Base-by-base conservation (phyloP, 2,797 vertebrate species). In the Discoglossus pictus region DNA sequence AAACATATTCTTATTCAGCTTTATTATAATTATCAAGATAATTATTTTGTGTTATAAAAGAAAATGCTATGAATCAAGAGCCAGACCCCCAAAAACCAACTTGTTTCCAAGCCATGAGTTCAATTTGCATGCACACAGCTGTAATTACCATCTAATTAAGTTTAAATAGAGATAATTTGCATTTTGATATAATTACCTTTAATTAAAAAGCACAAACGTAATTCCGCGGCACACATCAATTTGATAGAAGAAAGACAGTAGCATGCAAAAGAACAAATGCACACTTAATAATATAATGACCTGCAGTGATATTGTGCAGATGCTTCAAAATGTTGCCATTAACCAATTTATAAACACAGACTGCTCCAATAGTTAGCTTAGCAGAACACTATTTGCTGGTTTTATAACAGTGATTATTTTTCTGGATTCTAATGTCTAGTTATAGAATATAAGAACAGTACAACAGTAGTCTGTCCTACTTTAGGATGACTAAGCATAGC, bases 181-280 rank as follows among this genome's bases (percentile, higher is more conserved):
- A 69, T 61, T 61, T 69, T 61, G 66, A 54, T 69, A 69, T 64
- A 71, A 71, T 71, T 64, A 59, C 52, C 46, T 50, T 71, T 71
- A 51, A 71, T 71, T 71, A 64, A 68, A 52, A 68, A 53, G 56
- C 65, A 68, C 11, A 25, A 38, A 67, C 36, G 20, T 61, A 61
- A n/a, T 68, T 68, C 52, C 56, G 52, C 46, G 31, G 56, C 47
- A 51, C 31, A 4, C 55, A 59, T 67, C 55, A 52, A 67, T 67
- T 60, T 51, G 24, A 52, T n/a, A 61, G 2, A 18, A 66, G 53
- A 48, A 65, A 66, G 53, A 61, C 55, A 44, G 56, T 44, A 61
- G 46, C 65, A 52, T 59, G 38, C 27, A 35, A 34, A 23, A 44
- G 39, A 51, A 60, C 43, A 52, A 25, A 67, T 17, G 51, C 21